Percentiles rank a stretch among this genome's conserved stretches.
Conservation (phyloP, 2,888 invertebrate species). For the Ectemnius lituratus region DNA sequence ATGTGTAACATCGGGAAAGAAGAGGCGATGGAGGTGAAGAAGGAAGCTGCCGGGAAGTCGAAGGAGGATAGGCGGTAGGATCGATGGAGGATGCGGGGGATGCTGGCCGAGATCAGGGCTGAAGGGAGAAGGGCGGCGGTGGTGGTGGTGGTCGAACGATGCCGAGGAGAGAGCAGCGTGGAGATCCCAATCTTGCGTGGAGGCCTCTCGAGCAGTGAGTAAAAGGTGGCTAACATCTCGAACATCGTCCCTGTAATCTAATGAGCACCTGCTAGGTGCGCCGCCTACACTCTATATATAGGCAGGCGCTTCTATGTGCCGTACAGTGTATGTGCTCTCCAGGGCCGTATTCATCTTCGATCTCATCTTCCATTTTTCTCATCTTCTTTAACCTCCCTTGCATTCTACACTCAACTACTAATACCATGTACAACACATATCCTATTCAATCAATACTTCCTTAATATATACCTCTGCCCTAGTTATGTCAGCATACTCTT, state of each 20-base stretch:
- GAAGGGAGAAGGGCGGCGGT: slow-evolving; percentile 39
- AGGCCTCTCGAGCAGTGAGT: slow-evolving; percentile 72
- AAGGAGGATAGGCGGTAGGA: slow-evolving; percentile 17
- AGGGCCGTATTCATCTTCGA: slow-evolving; percentile 48
- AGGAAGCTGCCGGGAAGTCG: no score
- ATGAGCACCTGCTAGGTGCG: slow-evolving; percentile 75
- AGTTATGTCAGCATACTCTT: no score
- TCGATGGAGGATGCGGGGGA: slow-evolving; percentile 29
- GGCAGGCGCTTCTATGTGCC: slow-evolving; percentile 53
- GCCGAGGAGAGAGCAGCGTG: slow-evolving; percentile 59
- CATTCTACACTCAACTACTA: no score
- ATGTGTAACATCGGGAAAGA: slow-evolving; percentile 50
- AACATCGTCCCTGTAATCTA: slow-evolving; percentile 75
- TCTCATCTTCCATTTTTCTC: slow-evolving; percentile 10
- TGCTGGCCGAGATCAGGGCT: slow-evolving; percentile 35
- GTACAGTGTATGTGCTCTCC: slow-evolving; percentile 41
- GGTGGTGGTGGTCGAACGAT: slow-evolving; percentile 49
- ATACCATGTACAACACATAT: no score
- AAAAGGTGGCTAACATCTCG: slow-evolving; percentile 74
- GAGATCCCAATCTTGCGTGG: slow-evolving; percentile 72
- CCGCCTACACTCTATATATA: slow-evolving; percentile 71
- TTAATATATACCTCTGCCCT: no score
- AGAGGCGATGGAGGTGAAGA: not conserved
- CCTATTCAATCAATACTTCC: no score
- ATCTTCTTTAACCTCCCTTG: no score